These are phyloP conservation scores for Cosmopolites sordidus DNA, from an alignment of 2,888 invertebrate species.

Conservation along the genomic window DNA sequence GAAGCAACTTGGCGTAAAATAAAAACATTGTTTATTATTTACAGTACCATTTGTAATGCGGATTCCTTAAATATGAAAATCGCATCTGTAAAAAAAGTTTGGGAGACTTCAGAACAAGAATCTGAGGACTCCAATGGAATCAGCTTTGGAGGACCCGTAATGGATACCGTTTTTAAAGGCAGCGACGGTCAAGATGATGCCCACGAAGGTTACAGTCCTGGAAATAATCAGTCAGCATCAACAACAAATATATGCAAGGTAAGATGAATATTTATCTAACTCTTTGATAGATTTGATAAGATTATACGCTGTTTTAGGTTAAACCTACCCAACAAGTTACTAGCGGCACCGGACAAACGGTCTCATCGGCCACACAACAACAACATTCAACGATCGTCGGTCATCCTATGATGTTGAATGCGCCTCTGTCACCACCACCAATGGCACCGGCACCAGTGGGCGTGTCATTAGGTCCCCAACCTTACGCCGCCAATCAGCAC, in stretches of 20 bases:
- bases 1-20: no score
- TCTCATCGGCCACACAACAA: constrained; percentile 38
- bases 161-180: constrained; percentile 49
- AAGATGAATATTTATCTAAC: constrained; percentile 28
- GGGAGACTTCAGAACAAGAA: constrained; percentile 64
- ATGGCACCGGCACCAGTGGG: constrained; percentile 54
- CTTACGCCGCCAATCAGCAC: constrained; percentile 57
- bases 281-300: no score
- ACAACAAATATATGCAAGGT: constrained; percentile 71
- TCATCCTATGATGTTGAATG: constrained; percentile 45
- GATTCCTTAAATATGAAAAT: constrained; percentile 87
- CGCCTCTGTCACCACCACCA: constrained; percentile 58
- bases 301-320: no score
- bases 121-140: constrained; percentile 30
- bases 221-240: constrained; percentile 44
- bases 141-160: constrained; percentile 35
- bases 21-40: no score
- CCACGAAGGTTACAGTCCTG: constrained; percentile 54
- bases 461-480: constrained; percentile 54
- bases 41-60: constrained; percentile 73
- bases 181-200: constrained; percentile 48
- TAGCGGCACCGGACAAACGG: constrained; percentile 48
- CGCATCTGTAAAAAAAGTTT: constrained; percentile 87
- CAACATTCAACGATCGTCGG: constrained; percentile 46
- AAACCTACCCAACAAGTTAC: constrained; percentile 79